Percentiles rank a stretch among this genome's conserved stretches.
These are phyloP conservation scores for Thamnophis elegans DNA, from an alignment of 2,797 vertebrate species.

Conservation along the genomic window DNA sequence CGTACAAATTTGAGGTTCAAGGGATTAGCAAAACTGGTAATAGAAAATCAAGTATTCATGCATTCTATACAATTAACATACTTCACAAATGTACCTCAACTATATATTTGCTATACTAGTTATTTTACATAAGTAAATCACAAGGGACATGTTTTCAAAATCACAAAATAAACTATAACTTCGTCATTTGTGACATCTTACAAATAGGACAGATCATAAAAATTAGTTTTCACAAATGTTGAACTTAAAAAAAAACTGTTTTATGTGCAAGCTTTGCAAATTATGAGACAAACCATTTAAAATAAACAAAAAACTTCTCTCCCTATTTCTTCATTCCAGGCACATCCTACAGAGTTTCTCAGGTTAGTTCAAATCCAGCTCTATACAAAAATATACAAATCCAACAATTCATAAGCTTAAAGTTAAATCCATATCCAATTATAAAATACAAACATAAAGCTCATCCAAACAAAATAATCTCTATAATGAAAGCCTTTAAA, in stretches of 20 bases:
- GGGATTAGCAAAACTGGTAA: not conserved
- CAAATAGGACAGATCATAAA: not conserved
- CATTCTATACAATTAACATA: not conserved
- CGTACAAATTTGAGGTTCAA: constrained; percentile 8
- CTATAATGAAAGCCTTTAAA: not conserved
- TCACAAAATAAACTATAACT: not conserved
- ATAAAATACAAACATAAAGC: not conserved
- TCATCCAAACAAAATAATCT: not conserved
- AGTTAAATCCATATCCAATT: not conserved
- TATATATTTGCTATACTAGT: not conserved
- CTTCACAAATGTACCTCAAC: not conserved
- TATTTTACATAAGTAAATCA: not conserved
- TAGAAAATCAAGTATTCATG: not conserved
- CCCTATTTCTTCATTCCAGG: not conserved
- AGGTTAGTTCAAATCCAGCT: constrained; percentile 17
- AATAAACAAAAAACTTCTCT: not conserved
- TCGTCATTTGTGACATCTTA: not conserved
- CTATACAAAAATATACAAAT: not conserved
- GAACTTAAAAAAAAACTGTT: not conserved
- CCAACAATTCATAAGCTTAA: not conserved
- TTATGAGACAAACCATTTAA: not conserved
- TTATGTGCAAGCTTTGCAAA: not conserved
- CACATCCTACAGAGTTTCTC: not conserved
- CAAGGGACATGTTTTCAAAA: not conserved
- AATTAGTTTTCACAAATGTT: not conserved